phyloP scores from a whole-genome alignment of 2,888 invertebrate genomes.

The Athalia circularis region DNA sequence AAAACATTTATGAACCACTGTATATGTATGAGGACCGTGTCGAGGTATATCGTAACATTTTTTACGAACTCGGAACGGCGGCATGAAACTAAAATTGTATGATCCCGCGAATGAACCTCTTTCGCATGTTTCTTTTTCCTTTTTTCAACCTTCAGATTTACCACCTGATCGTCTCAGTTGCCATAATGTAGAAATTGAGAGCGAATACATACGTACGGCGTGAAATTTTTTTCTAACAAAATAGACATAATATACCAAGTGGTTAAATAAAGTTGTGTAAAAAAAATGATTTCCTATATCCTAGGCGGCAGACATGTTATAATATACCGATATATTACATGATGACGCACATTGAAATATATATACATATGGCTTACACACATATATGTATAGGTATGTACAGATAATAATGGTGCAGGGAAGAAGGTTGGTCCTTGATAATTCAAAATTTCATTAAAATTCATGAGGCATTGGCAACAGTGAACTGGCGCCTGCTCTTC shows the following conservation, averaged over 20 bases:
- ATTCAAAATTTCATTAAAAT: conserved; percentile 68
- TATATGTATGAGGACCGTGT: conserved; percentile 39
- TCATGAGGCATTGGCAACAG: conserved; percentile 59
- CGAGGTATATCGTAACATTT: conserved; percentile 37
- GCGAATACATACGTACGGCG: neutral
- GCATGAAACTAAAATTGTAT: conserved; percentile 46
- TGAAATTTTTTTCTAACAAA: neutral
- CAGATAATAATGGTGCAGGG: neutral
- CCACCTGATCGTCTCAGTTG: neutral
- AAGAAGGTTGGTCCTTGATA: conserved; percentile 2
- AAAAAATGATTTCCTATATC: too few relatives aligned
- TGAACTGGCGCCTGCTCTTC: conserved; percentile 37
- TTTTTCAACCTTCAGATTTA: conserved; percentile 10
- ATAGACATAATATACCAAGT: too few relatives aligned
- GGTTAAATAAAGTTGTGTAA: too few relatives aligned
- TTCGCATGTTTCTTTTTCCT: neutral
- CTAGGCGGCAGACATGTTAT: too few relatives aligned
- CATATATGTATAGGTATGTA: neutral
- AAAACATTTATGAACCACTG: conserved; percentile 43
- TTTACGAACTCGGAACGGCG: conserved; percentile 48
- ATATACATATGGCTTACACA: neutral
- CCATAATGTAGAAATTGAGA: neutral
- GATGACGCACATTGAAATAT: too few relatives aligned
- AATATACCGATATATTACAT: too few relatives aligned
- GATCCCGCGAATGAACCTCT: conserved; percentile 24